Conservation (phyloP, 1,140 invertebrate genomes). For the Bombus superbus region DNA sequence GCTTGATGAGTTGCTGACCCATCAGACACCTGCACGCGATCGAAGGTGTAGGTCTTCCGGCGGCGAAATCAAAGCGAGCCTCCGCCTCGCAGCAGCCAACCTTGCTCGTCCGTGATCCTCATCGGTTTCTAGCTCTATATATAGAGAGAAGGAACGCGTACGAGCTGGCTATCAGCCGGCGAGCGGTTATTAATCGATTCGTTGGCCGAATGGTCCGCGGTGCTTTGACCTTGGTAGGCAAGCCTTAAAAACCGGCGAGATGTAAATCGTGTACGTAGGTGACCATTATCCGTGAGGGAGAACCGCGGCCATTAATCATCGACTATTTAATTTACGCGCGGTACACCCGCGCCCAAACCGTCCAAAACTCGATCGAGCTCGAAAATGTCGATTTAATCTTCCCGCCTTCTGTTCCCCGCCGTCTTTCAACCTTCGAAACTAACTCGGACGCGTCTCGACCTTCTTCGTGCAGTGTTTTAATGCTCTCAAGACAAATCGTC, state of each 20-base stretch:
- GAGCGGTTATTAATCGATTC: conserved; percentile 81
- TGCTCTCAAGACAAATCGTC: conserved; percentile 26
- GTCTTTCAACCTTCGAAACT: neutral
- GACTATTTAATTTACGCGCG: conserved; percentile 48
- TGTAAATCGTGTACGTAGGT: conserved; percentile 61
- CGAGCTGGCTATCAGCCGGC: conserved; percentile 66
- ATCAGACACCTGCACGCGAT: conserved; percentile 39
- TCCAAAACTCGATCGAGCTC: conserved; percentile 32
- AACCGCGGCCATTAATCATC: conserved; percentile 36
- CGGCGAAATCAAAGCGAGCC: conserved; percentile 76
- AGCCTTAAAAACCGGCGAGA: conserved; percentile 37
- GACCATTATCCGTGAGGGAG: conserved; percentile 41
- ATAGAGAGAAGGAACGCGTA: conserved; percentile 52
- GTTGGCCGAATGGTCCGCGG: conserved; percentile 72
- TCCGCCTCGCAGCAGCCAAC: conserved; percentile 23
- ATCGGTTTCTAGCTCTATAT: conserved; percentile 49
- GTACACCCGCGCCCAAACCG: conserved; percentile 15
- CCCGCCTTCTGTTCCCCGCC: neutral
- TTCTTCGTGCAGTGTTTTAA: conserved; percentile 6
- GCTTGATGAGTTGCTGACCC: neutral
- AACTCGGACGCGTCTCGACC: neutral
- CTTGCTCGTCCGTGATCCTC: conserved; percentile 42
- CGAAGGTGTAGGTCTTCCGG: conserved; percentile 51
- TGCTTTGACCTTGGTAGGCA: conserved; percentile 58
- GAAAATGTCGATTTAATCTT: conserved; percentile 32